Base-by-base conservation (phyloP, 2,888 invertebrate species). In the Iphiclides podalirius region DNA sequence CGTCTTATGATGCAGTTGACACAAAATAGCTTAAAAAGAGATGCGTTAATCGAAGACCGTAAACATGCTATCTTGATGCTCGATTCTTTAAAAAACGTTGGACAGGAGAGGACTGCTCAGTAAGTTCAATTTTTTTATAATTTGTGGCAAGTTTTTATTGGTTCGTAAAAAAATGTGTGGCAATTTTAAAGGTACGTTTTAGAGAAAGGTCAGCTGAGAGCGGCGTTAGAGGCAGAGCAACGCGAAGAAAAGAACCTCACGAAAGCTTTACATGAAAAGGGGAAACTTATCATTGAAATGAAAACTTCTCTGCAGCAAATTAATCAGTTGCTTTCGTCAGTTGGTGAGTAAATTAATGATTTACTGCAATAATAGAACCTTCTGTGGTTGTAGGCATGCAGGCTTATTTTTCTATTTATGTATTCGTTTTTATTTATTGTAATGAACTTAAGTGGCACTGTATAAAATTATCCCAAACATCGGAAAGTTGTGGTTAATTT, bases 221-320 rank as follows among this genome's bases (percentile, higher is more conserved):
- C 81, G 0, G 76, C 86, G 58, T 78, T 90, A 2, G 72, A 77
- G 1, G 76, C 79, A 0, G 86, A 91, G 58, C 65, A 68, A 8
- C 76, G 83, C 4, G 85, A 85, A 11, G 84, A 87, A 55, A 55
- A 54, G 0, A 74, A 82, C 23, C 67, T 83, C 0, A 79, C 71
- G 1, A 72, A 67, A n/a, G 49, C 80, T 1, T 74, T 89, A 15
- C 80, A 90, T 59, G 76, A 73, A 11, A 88, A 88, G 48, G 90
- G 91, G 0, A 75, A 82, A 55, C 72, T 92, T 13, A 77, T 91
- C 28, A 90, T 91, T 28, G 85, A 90, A 57, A 87, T 92, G 66
- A 89, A 90, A 63, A 89, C 87, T 0, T 89, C 91, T 0, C 63
- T 93, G 48, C 91, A 91, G 61, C 91, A 90, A 60, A 86, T 92